Percentiles rank a stretch among this genome's conserved stretches.
phyloP scores from a whole-genome alignment of 1,140 invertebrate species.

The Drosophila lacertosa region DNA sequence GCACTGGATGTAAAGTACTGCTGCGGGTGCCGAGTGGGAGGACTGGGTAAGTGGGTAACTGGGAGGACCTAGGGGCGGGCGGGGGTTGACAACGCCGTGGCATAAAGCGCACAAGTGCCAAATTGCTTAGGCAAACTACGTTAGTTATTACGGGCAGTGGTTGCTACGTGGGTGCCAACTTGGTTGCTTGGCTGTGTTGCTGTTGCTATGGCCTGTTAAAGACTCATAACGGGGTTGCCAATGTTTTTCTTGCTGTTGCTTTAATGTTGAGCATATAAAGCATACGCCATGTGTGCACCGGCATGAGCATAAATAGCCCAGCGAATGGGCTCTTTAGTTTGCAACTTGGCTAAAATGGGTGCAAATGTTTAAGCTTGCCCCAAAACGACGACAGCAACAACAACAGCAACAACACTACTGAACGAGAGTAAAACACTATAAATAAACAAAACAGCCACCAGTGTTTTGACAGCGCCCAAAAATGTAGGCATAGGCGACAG shows the following conservation, averaged over 20 bases:
- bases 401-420: conserved; percentile 1
- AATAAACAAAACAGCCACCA: conserved; percentile 31
- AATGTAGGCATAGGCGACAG: not conserved
- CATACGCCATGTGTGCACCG: conserved; percentile 48
- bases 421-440: conserved; percentile 1
- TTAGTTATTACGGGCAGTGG: conserved; percentile 65
- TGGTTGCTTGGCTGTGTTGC: conserved; percentile 45
- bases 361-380: conserved; percentile 7
- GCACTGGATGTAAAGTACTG: not conserved
- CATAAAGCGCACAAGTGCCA: conserved; percentile 75
- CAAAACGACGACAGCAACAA: not conserved
- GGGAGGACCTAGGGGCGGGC: not conserved
- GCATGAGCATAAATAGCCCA: conserved; percentile 27
- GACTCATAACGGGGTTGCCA: conserved; percentile 49
- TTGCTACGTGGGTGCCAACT: conserved; percentile 44
- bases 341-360: conserved; percentile 9
- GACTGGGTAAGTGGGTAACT: conserved; percentile 1
- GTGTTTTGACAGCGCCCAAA: conserved; percentile 1
- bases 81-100: conserved; percentile 1
- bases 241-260: conserved; percentile 28
- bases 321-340: conserved; percentile 14
- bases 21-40: not conserved
- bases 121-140: conserved; percentile 76
- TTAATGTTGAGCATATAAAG: conserved; percentile 44
- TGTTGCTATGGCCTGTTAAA: conserved; percentile 61